Evolutionary conservation across 2,797 vertebrate species (phyloP).

Genomic region (Cryptoblepharus egeriae): DNA sequence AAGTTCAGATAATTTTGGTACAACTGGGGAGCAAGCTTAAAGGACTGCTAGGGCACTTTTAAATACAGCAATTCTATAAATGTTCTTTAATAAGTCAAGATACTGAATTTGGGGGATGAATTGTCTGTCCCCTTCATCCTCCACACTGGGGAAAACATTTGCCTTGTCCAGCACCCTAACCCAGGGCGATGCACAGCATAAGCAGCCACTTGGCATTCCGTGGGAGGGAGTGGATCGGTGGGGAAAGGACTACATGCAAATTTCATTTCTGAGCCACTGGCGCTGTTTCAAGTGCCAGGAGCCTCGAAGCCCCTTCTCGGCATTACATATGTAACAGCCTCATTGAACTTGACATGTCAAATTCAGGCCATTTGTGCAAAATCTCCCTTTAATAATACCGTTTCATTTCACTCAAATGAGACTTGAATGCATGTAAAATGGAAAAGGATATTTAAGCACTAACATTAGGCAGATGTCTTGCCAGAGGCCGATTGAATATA

Average conservation of each 20-base stretch:
- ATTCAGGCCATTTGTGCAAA: constrained; percentile 98
- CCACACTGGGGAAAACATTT: not conserved
- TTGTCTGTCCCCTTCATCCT: not conserved
- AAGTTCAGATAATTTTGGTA: not conserved
- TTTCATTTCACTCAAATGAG: constrained; percentile 89
- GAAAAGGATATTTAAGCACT: constrained; percentile 87
- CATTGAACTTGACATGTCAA: constrained; percentile 97
- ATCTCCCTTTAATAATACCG: constrained; percentile 95
- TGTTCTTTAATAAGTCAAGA: not conserved
- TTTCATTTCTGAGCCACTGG: constrained; percentile 80
- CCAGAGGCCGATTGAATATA: constrained; percentile 80
- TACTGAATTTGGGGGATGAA: not conserved
- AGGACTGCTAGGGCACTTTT: not conserved
- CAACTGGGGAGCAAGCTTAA: not conserved
- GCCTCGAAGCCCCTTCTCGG: constrained; percentile 75
- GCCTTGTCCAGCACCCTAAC: constrained; percentile 3
- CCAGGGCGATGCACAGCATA: not conserved
- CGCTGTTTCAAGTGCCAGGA: constrained; percentile 74
- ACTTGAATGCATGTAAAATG: constrained; percentile 89
- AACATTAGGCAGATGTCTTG: constrained; percentile 86
- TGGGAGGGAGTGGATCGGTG: not conserved
- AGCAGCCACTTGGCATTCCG: constrained; percentile 10
- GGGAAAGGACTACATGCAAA: constrained; percentile 70
- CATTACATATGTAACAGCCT: constrained; percentile 85
- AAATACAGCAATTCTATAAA: not conserved